Evolutionary conservation across 2,797 vertebrate genomes (phyloP).

Genomic region (Taenioides sp.): DNA sequence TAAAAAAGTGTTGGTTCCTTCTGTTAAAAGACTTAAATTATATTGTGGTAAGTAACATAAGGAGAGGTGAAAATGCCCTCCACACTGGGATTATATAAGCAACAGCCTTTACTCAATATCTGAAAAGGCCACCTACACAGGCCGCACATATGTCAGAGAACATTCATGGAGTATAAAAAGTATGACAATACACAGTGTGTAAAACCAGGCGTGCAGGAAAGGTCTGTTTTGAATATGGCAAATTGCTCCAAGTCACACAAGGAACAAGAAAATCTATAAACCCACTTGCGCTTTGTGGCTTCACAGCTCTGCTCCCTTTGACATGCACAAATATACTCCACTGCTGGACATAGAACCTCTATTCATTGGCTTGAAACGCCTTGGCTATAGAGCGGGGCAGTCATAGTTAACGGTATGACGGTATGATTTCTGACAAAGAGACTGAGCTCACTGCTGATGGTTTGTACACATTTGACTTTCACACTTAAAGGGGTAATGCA

Average conservation of each 20-base stretch:
- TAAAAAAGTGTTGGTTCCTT: slow-evolving; percentile 36
- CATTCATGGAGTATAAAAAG: slow-evolving; percentile 40
- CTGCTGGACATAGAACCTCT: slow-evolving; percentile 24
- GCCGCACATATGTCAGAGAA: slow-evolving; percentile 54
- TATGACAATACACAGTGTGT: slow-evolving; percentile 45
- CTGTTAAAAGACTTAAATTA: slow-evolving; percentile 41
- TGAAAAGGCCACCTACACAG: slow-evolving; percentile 56
- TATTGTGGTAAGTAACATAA: slow-evolving; percentile 47
- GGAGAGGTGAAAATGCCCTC: slow-evolving; percentile 37
- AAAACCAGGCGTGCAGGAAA: slow-evolving; percentile 42
- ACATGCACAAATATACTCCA: slow-evolving; percentile 52
- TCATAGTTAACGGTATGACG: slow-evolving; percentile 12
- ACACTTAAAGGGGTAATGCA: background rate
- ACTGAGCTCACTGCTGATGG: slow-evolving; percentile 2
- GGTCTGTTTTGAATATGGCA: slow-evolving; percentile 48
- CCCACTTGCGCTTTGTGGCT: slow-evolving; percentile 23
- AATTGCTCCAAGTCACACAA: slow-evolving; percentile 49
- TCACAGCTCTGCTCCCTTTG: slow-evolving; percentile 13
- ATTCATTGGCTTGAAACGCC: slow-evolving; percentile 15
- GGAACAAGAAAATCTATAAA: slow-evolving; percentile 32
- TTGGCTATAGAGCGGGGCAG: background rate
- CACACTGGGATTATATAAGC: slow-evolving; percentile 51
- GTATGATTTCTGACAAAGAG: slow-evolving; percentile 2
- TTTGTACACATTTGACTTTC: background rate
- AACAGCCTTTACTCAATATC: slow-evolving; percentile 38